phyloP scores from a whole-genome alignment of 2,113 vertebrate species.

The Apeltes quadracus region DNA sequence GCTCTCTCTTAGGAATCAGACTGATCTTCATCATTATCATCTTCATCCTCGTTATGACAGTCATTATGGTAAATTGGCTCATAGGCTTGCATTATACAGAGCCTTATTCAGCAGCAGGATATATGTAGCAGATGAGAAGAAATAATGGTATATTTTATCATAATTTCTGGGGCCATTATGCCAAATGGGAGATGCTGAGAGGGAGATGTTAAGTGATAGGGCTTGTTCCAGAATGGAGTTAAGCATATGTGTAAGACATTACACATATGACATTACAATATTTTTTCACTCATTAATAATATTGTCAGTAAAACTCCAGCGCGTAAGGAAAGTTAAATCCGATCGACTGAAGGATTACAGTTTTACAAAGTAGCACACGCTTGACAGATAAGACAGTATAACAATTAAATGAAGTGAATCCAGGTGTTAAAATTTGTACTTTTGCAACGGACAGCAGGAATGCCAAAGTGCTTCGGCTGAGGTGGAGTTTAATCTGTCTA shows the following conservation, averaged over 20 bases:
- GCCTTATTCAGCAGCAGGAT: conserved; percentile 36
- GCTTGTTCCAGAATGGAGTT: conserved; percentile 31
- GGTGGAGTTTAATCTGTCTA: conserved; percentile 33
- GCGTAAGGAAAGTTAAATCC: background rate
- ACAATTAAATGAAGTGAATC: background rate
- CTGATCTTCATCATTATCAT: conserved; percentile 51
- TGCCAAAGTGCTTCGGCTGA: conserved; percentile 31
- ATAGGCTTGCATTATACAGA: conserved; percentile 49
- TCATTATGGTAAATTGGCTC: conserved; percentile 68
- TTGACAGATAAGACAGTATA: background rate
- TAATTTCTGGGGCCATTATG: conserved; percentile 56
- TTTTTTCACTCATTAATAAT: background rate
- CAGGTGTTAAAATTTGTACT: conserved; percentile 24
- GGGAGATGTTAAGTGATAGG: conserved; percentile 29
- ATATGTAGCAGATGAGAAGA: conserved; percentile 48
- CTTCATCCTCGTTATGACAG: conserved; percentile 49
- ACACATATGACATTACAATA: no score
- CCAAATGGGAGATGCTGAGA: conserved; percentile 52
- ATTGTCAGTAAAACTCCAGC: background rate
- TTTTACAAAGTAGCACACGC: background rate
- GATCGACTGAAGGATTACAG: background rate
- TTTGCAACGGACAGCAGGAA: conserved; percentile 32
- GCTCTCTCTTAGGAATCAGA: conserved; percentile 47
- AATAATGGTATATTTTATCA: conserved; percentile 55
- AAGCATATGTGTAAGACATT: conserved; percentile 40